These are phyloP conservation scores for Tipula unca DNA, from an alignment of 2,888 invertebrate species.

Conservation along the genomic window DNA sequence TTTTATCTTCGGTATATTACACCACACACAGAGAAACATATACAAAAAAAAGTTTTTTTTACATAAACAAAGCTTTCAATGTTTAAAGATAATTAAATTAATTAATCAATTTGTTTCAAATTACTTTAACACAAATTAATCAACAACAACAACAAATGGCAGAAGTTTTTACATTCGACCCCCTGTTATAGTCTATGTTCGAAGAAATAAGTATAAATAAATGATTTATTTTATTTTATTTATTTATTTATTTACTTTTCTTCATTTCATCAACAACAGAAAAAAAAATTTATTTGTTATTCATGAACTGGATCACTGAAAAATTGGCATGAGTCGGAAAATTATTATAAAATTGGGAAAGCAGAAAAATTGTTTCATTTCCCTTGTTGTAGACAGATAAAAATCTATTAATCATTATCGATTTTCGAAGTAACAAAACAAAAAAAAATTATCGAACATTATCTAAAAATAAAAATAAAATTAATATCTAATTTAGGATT, in stretches of 20 bases:
- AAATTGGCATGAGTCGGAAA: not conserved
- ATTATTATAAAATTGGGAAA: not conserved
- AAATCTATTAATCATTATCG: constrained; percentile 8
- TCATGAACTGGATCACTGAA: not conserved
- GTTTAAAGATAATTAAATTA: not conserved
- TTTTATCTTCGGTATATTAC: not conserved
- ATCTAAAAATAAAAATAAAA: not conserved
- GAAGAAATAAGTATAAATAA: not conserved
- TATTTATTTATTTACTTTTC: constrained; percentile 8
- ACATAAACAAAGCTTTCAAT: not conserved
- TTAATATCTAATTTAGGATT: constrained; percentile 8
- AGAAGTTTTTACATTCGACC: not conserved
- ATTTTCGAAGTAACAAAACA: not conserved
- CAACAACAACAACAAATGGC: not conserved
- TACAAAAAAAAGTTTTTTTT: not conserved
- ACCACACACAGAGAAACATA: not conserved
- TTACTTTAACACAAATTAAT: not conserved
- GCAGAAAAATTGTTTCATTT: not conserved
- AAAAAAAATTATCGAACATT: not conserved
- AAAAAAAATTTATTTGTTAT: not conserved
- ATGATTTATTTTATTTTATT: constrained; percentile 8
- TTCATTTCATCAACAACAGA: not conserved
- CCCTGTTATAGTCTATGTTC: not conserved
- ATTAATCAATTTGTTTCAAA: not conserved
- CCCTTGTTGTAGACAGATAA: not conserved